phyloP scores from a whole-genome alignment of 1,140 invertebrate genomes.

The Psix sp. region DNA sequence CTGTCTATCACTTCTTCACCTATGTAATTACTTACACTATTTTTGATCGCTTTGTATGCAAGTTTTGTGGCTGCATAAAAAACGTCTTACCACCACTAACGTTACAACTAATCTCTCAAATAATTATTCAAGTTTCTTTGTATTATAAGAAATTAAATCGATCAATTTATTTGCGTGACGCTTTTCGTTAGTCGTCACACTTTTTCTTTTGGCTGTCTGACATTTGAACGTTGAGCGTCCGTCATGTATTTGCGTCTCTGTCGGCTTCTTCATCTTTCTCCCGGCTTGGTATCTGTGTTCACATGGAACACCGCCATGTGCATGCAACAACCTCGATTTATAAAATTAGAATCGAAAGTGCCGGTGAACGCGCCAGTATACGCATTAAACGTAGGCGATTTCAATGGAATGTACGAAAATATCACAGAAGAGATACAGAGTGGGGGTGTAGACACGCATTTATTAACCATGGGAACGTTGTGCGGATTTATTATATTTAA shows the following conservation, averaged over 20 bases:
- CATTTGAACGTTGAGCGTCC: constrained; percentile 53
- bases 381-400: constrained; percentile 60
- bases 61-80: too few relatives aligned
- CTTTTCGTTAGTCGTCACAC: constrained; percentile 32
- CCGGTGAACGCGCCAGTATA: constrained; percentile 58
- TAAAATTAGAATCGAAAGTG: constrained; percentile 69
- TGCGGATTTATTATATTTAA: constrained; percentile 37
- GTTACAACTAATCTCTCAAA: too few relatives aligned
- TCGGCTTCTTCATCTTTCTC: constrained; percentile 36
- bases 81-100: too few relatives aligned
- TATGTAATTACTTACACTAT: too few relatives aligned
- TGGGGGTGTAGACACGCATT: constrained; percentile 43
- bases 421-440: constrained; percentile 43
- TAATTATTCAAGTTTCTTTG: too few relatives aligned
- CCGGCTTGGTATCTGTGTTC: constrained; percentile 30
- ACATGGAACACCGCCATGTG: constrained; percentile 48
- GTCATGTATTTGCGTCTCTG: constrained; percentile 42
- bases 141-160: constrained; percentile 18
- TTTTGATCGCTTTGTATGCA: too few relatives aligned
- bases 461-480: constrained; percentile 39
- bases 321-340: constrained; percentile 56
- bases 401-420: constrained; percentile 62
- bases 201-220: constrained; percentile 52
- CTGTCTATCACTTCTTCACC: too few relatives aligned
- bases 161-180: constrained; percentile 35